Conservation (phyloP, 2,888 invertebrate genomes). For the Prosapia bicincta region DNA sequence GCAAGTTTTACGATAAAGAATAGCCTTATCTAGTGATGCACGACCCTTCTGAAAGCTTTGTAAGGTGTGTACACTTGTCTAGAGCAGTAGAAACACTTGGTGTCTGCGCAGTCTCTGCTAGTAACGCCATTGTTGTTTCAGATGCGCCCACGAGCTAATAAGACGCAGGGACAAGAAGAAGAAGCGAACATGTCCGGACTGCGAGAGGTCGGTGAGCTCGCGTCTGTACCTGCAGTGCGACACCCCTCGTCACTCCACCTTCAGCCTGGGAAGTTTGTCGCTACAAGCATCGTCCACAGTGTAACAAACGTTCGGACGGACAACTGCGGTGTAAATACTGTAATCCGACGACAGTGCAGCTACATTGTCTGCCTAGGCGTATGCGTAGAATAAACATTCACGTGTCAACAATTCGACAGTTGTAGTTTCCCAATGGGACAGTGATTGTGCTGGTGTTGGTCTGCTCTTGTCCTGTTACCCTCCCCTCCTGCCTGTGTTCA, state of each 20-base stretch:
- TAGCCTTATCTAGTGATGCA: too few species aligned
- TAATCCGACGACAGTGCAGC: too few species aligned
- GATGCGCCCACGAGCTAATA: conserved; percentile 66
- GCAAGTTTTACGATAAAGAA: too few species aligned
- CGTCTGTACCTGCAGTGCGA: conserved; percentile 58
- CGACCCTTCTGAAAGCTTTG: too few species aligned
- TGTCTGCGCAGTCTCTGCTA: too few species aligned
- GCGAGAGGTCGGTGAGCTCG: conserved; percentile 64
- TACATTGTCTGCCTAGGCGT: too few species aligned
- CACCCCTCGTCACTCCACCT: conserved; percentile 49
- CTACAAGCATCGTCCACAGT: conserved; percentile 42
- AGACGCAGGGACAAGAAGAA: conserved; percentile 60
- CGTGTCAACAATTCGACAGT: background rate
- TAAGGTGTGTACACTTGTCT: too few species aligned
- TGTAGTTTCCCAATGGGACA: too few species aligned
- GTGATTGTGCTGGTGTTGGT: too few species aligned
- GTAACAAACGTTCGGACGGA: conserved; percentile 15
- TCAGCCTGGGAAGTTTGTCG: conserved; percentile 47
- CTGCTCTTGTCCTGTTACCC: too few species aligned
- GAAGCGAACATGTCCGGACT: conserved; percentile 65
- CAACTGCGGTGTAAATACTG: background rate
- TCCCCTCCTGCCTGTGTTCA: too few species aligned
- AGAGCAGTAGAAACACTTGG: too few species aligned
- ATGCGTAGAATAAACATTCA: background rate
- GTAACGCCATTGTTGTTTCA: conserved; percentile 43